Percentiles rank a stretch among this genome's conserved stretches.
Evolutionary conservation across 1,140 invertebrate genomes (phyloP).

Genomic region (Ruditapes philippinarum): DNA sequence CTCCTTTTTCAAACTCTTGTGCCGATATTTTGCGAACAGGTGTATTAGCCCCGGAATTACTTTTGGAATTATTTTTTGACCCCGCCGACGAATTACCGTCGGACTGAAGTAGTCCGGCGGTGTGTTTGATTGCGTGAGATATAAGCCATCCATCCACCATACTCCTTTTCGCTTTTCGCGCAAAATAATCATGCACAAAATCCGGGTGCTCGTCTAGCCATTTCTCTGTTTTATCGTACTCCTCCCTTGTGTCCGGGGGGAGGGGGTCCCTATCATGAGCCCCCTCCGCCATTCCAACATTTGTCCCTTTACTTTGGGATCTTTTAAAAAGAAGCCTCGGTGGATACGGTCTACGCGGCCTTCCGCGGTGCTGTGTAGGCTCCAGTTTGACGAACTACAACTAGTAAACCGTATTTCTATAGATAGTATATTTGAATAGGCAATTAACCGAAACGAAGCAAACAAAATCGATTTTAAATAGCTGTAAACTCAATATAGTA

Average conservation of each 20-base stretch:
- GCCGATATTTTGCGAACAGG: constrained; percentile 98
- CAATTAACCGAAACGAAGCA: constrained; percentile 58
- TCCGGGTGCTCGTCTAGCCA: constrained; percentile 99
- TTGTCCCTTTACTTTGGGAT: constrained; percentile 48
- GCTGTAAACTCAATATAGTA: constrained; percentile 46
- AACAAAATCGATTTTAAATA: constrained; percentile 67
- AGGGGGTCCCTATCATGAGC: constrained; percentile 55
- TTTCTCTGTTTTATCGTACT: constrained; percentile 83
- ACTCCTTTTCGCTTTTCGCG: constrained; percentile 96
- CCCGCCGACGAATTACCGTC: constrained; percentile 87
- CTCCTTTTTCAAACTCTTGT: constrained; percentile 97
- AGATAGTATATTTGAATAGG: constrained; percentile 57
- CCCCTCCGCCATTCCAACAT: constrained; percentile 54
- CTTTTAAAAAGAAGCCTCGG: constrained; percentile 58
- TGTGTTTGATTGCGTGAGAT: constrained; percentile 92
- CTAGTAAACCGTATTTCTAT: background rate
- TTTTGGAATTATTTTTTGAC: constrained; percentile 78
- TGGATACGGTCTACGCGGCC: constrained; percentile 54
- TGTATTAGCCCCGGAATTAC: constrained; percentile 87
- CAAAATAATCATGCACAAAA: constrained; percentile 97
- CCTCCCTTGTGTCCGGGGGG: constrained; percentile 69
- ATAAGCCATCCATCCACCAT: constrained; percentile 96
- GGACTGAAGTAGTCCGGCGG: constrained; percentile 84
- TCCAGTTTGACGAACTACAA: constrained; percentile 50
- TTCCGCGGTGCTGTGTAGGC: constrained; percentile 30